Conservation (phyloP, 2,888 invertebrate species). For the Dimorphilus gyrociliatus region DNA sequence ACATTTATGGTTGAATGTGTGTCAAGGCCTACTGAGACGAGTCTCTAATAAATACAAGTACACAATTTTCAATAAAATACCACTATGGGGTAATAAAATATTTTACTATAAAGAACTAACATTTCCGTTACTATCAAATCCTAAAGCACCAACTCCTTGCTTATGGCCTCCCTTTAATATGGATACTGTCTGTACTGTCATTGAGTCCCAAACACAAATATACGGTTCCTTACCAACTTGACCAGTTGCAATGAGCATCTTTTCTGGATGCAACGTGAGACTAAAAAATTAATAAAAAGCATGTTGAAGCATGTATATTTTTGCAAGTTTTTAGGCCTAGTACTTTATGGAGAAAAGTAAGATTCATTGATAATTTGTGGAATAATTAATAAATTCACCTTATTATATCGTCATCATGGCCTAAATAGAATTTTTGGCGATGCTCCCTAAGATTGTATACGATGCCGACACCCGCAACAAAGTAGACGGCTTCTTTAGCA, state of each 20-base stretch:
- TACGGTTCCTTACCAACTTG: conserved; percentile 37
- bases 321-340: conserved; percentile 1
- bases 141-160: conserved; percentile 33
- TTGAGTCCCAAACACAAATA: conserved; percentile 38
- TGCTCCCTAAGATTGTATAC: conserved; percentile 33
- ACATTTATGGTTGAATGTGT: conserved; percentile 31
- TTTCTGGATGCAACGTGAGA: conserved; percentile 35
- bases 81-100: neutral
- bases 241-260: conserved; percentile 34
- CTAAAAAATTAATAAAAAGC: conserved; percentile 15
- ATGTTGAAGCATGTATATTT: neutral
- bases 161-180: conserved; percentile 37
- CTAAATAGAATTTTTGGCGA: conserved; percentile 37
- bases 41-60: conserved; percentile 15
- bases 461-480: conserved; percentile 39
- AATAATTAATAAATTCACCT: conserved; percentile 30
- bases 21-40: conserved; percentile 35
- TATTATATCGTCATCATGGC: conserved; percentile 39
- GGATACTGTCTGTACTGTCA: conserved; percentile 27
- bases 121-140: conserved; percentile 33
- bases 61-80: neutral
- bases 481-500: conserved; percentile 36
- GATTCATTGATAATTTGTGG: no score
- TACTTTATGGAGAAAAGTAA: neutral
- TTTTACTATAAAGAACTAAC: conserved; percentile 15